Evolutionary conservation across 2,888 invertebrate genomes (phyloP).

Genomic region (Anarsia innoxiella): DNA sequence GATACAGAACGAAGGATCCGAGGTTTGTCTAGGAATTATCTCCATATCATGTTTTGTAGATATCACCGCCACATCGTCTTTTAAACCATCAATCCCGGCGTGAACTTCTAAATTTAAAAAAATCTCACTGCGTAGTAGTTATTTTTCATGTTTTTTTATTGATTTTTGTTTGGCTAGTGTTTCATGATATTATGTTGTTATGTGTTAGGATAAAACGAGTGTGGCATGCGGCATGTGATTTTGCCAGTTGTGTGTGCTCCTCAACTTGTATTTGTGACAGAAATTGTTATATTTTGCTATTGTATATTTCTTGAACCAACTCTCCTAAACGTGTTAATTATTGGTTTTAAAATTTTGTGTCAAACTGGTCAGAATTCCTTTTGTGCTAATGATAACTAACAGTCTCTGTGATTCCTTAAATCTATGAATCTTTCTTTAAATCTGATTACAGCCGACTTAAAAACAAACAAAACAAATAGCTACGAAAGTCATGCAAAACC

Average conservation of each 20-base stretch:
- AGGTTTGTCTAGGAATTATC: slow-evolving; percentile 57
- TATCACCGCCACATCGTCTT: slow-evolving; percentile 13
- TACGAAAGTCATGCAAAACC: too few species aligned
- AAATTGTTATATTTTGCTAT: too few species aligned
- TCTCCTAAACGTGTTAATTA: too few species aligned
- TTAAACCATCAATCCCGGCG: neutral
- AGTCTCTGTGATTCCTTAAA: too few species aligned
- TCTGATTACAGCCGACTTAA: too few species aligned
- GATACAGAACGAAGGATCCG: slow-evolving; percentile 67
- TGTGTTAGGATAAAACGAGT: slow-evolving; percentile 8
- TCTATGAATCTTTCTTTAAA: too few species aligned
- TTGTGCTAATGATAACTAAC: too few species aligned
- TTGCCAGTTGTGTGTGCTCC: slow-evolving; percentile 12
- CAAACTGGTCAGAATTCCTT: too few species aligned
- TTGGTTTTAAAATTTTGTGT: too few species aligned
- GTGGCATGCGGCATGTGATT: slow-evolving; percentile 42
- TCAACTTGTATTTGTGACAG: too few species aligned
- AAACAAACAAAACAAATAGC: too few species aligned
- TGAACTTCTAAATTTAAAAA: neutral
- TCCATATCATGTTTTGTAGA: slow-evolving; percentile 27
- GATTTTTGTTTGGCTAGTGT: neutral
- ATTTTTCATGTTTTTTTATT: neutral
- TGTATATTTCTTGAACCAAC: too few species aligned
- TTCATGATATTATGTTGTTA: neutral
- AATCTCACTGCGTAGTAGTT: neutral